A percentile compares a stretch with the other conserved stretches of the same genome.
phyloP scores from a whole-genome alignment of 2,113 vertebrate species.

The Pelodiscus sinensis region DNA sequence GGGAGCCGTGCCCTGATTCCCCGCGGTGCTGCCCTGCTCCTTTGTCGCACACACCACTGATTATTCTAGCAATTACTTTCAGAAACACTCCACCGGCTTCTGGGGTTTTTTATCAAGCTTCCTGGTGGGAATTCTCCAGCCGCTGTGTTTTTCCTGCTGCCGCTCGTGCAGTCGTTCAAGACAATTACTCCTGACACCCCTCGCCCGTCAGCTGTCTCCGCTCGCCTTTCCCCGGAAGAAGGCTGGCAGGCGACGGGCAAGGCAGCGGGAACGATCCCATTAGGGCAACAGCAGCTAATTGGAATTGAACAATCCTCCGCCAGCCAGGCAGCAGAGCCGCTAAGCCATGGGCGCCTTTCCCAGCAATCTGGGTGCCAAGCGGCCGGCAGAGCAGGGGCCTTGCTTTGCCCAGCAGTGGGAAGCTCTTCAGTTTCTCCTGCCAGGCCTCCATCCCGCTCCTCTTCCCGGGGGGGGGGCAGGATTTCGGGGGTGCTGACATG shows the following conservation, averaged over 20 bases:
- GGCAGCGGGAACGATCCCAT: slow-evolving; percentile 60
- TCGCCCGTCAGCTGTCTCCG: slow-evolving; percentile 65
- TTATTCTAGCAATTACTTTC: slow-evolving; percentile 78
- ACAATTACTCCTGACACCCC: slow-evolving; percentile 76
- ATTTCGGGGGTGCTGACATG: no score
- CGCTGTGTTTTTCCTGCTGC: slow-evolving; percentile 70
- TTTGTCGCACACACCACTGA: slow-evolving; percentile 58
- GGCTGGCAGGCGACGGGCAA: slow-evolving; percentile 52
- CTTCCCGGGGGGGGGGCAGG: no score
- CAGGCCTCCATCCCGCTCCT: not conserved
- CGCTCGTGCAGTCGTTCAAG: slow-evolving; percentile 67
- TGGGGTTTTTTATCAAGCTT: slow-evolving; percentile 61
- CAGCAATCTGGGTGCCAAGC: fast-evolving
- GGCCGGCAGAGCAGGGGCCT: not conserved
- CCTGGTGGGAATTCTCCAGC: slow-evolving; percentile 74
- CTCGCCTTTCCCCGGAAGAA: slow-evolving; percentile 48
- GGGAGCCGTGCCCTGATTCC: slow-evolving; percentile 59
- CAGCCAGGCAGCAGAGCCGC: not conserved
- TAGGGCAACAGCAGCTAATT: slow-evolving; percentile 54
- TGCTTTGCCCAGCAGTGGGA: not conserved
- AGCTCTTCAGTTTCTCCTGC: not conserved
- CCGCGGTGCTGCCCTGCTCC: slow-evolving; percentile 58
- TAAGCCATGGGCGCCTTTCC: not conserved
- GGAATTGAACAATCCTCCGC: slow-evolving; percentile 27
- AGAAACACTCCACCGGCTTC: slow-evolving; percentile 68